Conservation (phyloP, 2,113 vertebrate genomes). For the Felis catus region DNA sequence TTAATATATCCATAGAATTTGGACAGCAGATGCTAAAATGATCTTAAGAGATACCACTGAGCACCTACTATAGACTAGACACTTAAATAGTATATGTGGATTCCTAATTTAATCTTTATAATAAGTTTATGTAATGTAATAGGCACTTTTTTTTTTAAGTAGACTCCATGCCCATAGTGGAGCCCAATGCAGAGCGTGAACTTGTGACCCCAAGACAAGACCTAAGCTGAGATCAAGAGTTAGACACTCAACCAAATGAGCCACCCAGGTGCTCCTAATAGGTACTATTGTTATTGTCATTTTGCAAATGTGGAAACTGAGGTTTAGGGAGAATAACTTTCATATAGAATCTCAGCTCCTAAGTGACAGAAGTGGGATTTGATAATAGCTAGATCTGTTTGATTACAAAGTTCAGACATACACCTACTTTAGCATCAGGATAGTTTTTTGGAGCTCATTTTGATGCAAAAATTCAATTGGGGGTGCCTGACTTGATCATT, state of each 20-base stretch:
- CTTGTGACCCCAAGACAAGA: too few species aligned
- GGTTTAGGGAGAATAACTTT: neutral
- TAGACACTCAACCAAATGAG: too few species aligned
- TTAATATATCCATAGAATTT: neutral
- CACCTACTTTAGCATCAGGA: neutral
- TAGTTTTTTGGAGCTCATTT: neutral
- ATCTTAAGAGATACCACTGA: neutral
- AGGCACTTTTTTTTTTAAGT: neutral
- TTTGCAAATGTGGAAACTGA: neutral
- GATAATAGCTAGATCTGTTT: neutral
- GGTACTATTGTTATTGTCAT: neutral
- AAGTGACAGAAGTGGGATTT: neutral
- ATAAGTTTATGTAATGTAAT: neutral
- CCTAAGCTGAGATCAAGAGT: too few species aligned
- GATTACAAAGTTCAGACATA: neutral
- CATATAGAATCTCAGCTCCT: neutral
- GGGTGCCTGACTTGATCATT: neutral
- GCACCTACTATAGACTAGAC: neutral
- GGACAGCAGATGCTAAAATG: neutral
- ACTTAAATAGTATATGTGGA: too few species aligned
- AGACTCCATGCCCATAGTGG: too few species aligned
- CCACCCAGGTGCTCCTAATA: neutral
- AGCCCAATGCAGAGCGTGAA: too few species aligned
- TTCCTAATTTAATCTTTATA: neutral
- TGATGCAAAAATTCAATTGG: neutral